phyloP scores from a whole-genome alignment of 2,113 vertebrate genomes.

The Lethenteron reissneri region DNA sequence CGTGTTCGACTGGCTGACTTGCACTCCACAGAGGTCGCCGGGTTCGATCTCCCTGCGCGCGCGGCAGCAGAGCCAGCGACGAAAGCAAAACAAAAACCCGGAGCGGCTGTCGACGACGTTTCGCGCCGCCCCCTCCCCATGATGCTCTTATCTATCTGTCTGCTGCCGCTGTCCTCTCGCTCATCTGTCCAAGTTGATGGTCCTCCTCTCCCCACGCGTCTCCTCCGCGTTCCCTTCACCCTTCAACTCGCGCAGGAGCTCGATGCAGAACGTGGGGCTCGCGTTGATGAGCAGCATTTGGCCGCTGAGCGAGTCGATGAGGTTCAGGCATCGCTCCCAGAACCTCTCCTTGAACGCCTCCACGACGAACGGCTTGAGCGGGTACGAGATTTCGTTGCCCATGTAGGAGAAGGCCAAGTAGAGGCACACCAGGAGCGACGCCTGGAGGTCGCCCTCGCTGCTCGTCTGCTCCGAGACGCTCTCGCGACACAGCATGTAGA shows the following conservation, averaged over 20 bases:
- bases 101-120: no score
- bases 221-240: constrained; percentile 29
- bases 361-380: constrained; percentile 72
- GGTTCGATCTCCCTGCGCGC: no score
- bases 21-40: no score
- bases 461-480: constrained; percentile 62
- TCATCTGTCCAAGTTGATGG: no score
- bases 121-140: no score
- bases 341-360: constrained; percentile 91
- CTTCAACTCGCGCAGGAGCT: constrained; percentile 91
- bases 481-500: constrained; percentile 87
- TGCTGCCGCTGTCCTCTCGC: no score
- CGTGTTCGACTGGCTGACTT: no score
- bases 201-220: no score
- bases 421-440: constrained; percentile 61
- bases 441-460: constrained; percentile 75
- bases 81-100: no score
- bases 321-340: constrained; percentile 90
- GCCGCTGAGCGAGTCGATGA: constrained; percentile 84
- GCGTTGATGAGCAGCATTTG: constrained; percentile 98
- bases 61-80: no score
- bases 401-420: constrained; percentile 88
- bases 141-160: no score
- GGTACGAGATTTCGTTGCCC: constrained; percentile 87
- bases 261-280: constrained; percentile 84